phyloP scores from a whole-genome alignment of 2,113 vertebrate genomes.

The Antigone vipio region DNA sequence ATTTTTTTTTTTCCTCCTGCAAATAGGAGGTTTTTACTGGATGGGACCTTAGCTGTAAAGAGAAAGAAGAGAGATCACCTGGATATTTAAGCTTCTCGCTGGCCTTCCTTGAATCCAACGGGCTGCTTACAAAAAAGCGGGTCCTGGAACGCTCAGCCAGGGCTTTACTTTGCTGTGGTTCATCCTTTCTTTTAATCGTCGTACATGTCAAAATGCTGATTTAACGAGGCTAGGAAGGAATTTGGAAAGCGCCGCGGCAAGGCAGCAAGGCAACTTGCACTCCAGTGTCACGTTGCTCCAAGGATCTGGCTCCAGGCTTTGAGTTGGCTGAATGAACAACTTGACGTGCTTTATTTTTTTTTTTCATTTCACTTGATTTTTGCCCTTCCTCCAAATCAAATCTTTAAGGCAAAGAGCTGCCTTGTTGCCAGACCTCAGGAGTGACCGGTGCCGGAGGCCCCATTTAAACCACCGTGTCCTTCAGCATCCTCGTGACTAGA shows the following conservation, averaged over 20 bases:
- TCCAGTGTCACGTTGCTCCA: accelerated
- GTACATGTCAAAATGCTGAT: neutral
- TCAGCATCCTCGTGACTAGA: neutral
- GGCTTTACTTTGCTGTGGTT: neutral
- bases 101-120: neutral
- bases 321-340: neutral
- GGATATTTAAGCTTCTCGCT: neutral
- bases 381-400: neutral
- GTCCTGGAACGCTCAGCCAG: neutral
- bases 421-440: neutral
- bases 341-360: neutral
- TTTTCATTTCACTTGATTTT: neutral
- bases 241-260: neutral
- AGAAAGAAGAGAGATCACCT: neutral
- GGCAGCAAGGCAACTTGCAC: neutral
- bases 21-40: neutral
- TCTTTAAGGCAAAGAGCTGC: neutral
- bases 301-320: neutral
- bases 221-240: neutral
- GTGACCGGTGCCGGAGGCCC: neutral
- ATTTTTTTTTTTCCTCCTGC: neutral
- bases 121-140: neutral
- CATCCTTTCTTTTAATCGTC: neutral
- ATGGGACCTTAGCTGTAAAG: neutral
- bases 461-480: neutral